Evolutionary conservation across 1,140 invertebrate genomes (phyloP), one percentile per base, ranked within the genome.

Genomic region (Nasonia vitripennis): DNA sequence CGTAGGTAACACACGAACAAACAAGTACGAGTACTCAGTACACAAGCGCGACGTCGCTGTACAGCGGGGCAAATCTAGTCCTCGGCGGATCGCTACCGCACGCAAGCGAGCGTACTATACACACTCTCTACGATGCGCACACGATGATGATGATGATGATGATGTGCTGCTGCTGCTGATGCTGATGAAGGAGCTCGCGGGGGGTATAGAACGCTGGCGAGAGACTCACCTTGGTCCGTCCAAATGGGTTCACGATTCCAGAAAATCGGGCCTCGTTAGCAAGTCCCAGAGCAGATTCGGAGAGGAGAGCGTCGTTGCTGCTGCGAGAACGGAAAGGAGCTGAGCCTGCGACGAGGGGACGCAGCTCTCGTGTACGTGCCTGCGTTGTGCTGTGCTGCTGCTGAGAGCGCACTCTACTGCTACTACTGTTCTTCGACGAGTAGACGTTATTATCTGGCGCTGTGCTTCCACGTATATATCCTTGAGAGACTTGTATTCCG

Each of bases 141-240:
- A 20, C 80, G 73, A 85, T 20, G 79, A 87, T 81, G 88, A 85
- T 81, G 85, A 20, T 14, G 55, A n/a, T n/a, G 73, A 85, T 20
- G 79, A 87, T 81, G 88, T 5, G 55, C 14, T 14, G 85, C 2
- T 14, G 55, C n/a, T 5, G 55, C 1, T 17, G 51, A 62, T 10
- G 27, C 27, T 27, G 41, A 45, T 11, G 6, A 45, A 45, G 17
- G 55, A 6, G 20, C n/a, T 62, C n/a, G 55, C 14, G 55, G 17
- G 17, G 6, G 55, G 55, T 0, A 62, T 62, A 62, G 1, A 62
- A 62, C 20, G 17, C 4, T 17, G 0, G 17, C 92, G 92, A 91
- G 87, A 12, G 74, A 88, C 90, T 93, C 91, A 95, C 95, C 94
- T 95, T 95, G 95, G 95, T 95, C 95, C 95, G 95, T 95, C 94